Evolutionary conservation across 1,140 invertebrate genomes (phyloP).

Genomic region (Drosophila persimilis): DNA sequence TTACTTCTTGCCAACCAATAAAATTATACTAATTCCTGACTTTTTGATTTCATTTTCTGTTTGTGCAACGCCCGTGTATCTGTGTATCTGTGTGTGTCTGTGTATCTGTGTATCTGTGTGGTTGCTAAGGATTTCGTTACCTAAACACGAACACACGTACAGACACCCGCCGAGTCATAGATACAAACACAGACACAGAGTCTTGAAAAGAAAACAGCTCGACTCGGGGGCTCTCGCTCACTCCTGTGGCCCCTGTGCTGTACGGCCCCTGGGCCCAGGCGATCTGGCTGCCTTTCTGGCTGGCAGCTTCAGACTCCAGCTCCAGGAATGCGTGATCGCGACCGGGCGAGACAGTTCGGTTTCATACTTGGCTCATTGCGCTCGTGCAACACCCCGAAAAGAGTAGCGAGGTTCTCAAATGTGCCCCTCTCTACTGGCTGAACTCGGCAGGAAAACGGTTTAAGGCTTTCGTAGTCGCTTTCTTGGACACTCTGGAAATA

Average conservation of each 20-base stretch:
- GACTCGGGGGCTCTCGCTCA: constrained; percentile 50
- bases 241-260: constrained; percentile 20
- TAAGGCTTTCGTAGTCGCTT: no score
- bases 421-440: constrained; percentile 20
- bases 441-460: neutral
- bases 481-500: no score
- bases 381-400: constrained; percentile 66
- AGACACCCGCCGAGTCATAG: constrained; percentile 14
- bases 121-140: constrained; percentile 75
- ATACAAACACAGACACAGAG: constrained; percentile 9
- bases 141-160: constrained; percentile 42
- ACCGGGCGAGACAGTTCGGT: constrained; percentile 75
- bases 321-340: constrained; percentile 58
- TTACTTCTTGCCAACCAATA: constrained; percentile 75
- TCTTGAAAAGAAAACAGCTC: constrained; percentile 6
- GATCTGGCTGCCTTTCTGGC: constrained; percentile 50
- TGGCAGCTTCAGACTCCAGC: constrained; percentile 36
- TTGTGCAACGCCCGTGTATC: constrained; percentile 3
- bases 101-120: constrained; percentile 14
- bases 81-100: no score
- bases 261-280: constrained; percentile 6
- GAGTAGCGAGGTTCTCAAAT: constrained; percentile 22
- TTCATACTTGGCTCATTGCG: constrained; percentile 76
- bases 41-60: constrained; percentile 79
- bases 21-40: constrained; percentile 81